Conservation (phyloP, 2,113 vertebrate genomes). For the Hippocampus abdominalis region DNA sequence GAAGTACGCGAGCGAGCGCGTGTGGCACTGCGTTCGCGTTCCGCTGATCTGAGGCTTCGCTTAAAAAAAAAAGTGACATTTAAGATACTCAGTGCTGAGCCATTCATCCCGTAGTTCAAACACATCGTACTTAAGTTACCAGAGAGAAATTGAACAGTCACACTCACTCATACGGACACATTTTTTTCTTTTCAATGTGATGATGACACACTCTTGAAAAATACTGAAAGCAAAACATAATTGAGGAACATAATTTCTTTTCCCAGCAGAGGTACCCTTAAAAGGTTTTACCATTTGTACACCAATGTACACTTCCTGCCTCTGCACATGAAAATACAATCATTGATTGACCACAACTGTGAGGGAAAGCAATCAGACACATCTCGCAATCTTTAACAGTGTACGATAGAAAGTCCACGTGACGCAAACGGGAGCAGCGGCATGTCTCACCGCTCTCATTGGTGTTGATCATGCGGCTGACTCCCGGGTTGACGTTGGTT, state of each 20-base stretch:
- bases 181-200: neutral
- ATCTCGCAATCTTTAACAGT: neutral
- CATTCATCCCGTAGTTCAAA: slow-evolving; percentile 65
- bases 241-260: neutral
- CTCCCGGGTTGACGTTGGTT: slow-evolving; percentile 78
- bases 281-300: neutral
- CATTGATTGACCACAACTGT: no score
- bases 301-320: no score
- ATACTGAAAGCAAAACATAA: neutral
- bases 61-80: slow-evolving; percentile 61
- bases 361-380: neutral
- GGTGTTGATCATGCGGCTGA: slow-evolving; percentile 82
- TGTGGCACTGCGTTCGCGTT: slow-evolving; percentile 16
- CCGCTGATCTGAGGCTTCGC: slow-evolving; percentile 59
- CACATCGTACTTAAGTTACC: slow-evolving; percentile 59
- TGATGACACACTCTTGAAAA: neutral
- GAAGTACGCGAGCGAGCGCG: neutral
- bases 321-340: no score
- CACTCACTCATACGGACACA: neutral
- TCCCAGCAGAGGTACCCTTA: neutral
- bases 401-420: slow-evolving; percentile 14
- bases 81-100: slow-evolving; percentile 61
- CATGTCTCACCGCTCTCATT: slow-evolving; percentile 81
- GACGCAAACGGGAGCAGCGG: neutral
- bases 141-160: slow-evolving; percentile 50